Base-by-base conservation (phyloP, 2,888 invertebrate species). In the Plagodis dolabraria region DNA sequence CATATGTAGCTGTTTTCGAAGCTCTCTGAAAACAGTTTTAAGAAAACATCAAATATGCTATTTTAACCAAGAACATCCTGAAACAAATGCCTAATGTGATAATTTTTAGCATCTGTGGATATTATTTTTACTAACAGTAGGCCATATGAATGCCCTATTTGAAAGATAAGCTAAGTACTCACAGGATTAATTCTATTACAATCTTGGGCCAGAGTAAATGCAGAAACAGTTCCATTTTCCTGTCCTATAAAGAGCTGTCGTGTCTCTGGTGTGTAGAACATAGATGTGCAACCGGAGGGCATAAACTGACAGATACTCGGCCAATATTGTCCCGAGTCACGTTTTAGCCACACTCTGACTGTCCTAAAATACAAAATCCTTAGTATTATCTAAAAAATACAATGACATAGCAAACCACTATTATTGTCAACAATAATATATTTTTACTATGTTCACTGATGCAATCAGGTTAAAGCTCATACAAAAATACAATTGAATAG, bases 271-370 rank as follows among this genome's bases (percentile, higher is more conserved):
- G 97, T 96, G 84, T 98, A 99, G 84, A 96, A 96, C 89, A 99
- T 94, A 44, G 97, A 96, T 0, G 98, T 97, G 70, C 98, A 97
- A n/a, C 97, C 97, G 53, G 98, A 98, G 6, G 98, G 96, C 96
- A 98, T 97, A 77, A 96, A 97, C 82, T 98, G 98, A 80, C 99
- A 99, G 77, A 99, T 98, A 78, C 98, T 98, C 0, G 99, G 99
- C 99, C 99, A 99, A 85, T 98, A 99, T 80, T 99, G 99, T 5
- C 99, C 99, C 0, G 98, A 98, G 85, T 99, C 99, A 65, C 99
- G 94, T 85, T 98, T 99, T 74, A 99, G 87, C 98, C 99, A 99
- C 69, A 99, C 97, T 85, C 99, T 94, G 42, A 99, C 96, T 64
- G 98, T 98, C 89, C 99, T 99, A 80, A 47, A 72, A 68, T 6